Evolutionary conservation across 1,140 invertebrate species (phyloP).

Genomic region (Olivierus martensii): DNA sequence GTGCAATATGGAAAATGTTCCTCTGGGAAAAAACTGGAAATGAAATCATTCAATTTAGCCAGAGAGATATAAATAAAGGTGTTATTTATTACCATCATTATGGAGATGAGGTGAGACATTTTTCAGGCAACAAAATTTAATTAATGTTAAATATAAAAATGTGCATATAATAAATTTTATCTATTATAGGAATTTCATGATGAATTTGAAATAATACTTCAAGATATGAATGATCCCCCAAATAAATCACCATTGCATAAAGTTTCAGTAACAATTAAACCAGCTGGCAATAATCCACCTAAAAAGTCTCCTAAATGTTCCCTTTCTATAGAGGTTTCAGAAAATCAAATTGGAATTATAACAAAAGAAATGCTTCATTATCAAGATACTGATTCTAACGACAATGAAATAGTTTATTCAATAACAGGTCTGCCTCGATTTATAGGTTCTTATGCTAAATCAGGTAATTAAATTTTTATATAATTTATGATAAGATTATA

Average conservation of each 20-base stretch:
- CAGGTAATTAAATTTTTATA: conserved; percentile 4
- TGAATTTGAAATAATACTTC: conserved; percentile 6
- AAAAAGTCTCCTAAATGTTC: conserved; percentile 10
- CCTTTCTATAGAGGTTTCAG: conserved; percentile 3
- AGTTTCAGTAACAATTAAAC: conserved; percentile 4
- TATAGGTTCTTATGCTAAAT: conserved; percentile 13
- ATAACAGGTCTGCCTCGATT: conserved; percentile 9
- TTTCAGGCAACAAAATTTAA: background rate
- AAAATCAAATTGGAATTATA: conserved; percentile 9
- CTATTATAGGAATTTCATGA: conserved; percentile 5
- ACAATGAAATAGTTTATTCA: conserved; percentile 7
- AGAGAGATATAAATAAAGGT: conserved; percentile 29
- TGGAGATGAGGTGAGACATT: conserved; percentile 20
- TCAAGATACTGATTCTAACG: conserved; percentile 11
- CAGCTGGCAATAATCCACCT: conserved; percentile 12
- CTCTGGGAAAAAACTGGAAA: conserved; percentile 17
- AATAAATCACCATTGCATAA: conserved; percentile 9
- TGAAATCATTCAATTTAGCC: conserved; percentile 28
- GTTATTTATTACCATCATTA: conserved; percentile 29
- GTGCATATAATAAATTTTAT: background rate
- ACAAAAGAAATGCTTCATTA: conserved; percentile 6
- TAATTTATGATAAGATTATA: too few relatives aligned
- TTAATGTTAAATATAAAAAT: background rate
- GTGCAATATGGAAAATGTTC: conserved; percentile 19
- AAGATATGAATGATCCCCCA: conserved; percentile 8